These are phyloP conservation scores for Haliclona indistincta DNA, from an alignment of 37 sponge, comb jelly and placozoan genomes.

Conservation along the genomic window DNA sequence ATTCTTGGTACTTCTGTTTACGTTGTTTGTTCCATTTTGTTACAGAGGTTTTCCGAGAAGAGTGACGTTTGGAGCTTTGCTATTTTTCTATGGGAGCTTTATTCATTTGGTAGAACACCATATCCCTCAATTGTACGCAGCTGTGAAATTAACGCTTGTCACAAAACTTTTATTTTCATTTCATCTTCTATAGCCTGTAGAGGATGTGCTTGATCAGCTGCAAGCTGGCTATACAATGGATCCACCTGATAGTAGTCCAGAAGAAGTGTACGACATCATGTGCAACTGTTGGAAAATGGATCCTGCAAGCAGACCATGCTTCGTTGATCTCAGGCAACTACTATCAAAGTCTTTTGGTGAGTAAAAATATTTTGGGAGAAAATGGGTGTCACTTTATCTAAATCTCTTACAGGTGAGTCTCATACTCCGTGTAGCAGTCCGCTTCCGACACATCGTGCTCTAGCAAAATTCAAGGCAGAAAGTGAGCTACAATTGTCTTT, in stretches of 20 bases:
- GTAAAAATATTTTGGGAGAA: not conserved
- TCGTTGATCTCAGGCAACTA: slow-evolving; percentile 37
- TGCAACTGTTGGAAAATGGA: slow-evolving; percentile 76
- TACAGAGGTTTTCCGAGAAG: slow-evolving; percentile 78
- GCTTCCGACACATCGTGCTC: not conserved
- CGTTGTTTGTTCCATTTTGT: not conserved
- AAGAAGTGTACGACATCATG: slow-evolving; percentile 75
- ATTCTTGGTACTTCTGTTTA: not conserved
- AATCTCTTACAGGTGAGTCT: slow-evolving; percentile 17
- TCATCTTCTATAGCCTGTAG: slow-evolving; percentile 40
- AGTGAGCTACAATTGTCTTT: not conserved
- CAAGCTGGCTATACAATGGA: slow-evolving; percentile 89
- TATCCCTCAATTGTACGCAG: slow-evolving; percentile 88
- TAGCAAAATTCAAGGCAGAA: not conserved
- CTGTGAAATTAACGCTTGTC: not conserved
- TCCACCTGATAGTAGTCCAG: slow-evolving; percentile 79
- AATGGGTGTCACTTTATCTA: not conserved
- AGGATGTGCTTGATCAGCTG: slow-evolving; percentile 74
- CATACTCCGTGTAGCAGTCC: slow-evolving; percentile 23
- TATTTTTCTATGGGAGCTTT: slow-evolving; percentile 86
- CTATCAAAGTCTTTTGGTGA: slow-evolving; percentile 24
- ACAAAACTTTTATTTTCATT: not conserved
- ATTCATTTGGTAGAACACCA: slow-evolving; percentile 83
- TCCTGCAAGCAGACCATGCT: slow-evolving; percentile 67
- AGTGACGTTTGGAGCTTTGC: slow-evolving; percentile 96